Evolutionary conservation across 2,113 vertebrate genomes (phyloP).

Genomic region (Aspiorhynchus laticeps): DNA sequence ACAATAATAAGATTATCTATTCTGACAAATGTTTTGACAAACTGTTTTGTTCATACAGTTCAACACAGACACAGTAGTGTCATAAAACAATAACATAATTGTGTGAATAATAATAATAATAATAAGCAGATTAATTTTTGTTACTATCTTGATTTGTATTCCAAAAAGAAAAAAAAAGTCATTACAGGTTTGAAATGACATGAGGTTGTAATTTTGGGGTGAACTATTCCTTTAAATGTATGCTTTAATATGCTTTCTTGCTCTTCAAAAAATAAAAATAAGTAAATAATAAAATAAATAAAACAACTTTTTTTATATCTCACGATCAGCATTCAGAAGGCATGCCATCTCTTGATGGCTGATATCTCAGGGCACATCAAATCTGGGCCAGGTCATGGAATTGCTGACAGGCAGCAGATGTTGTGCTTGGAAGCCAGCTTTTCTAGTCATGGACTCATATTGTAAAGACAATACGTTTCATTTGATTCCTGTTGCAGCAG

Average conservation of each 20-base stretch:
- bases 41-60: no score
- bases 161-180: background rate
- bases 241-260: background rate
- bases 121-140: background rate
- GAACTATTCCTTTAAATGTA: background rate
- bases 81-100: background rate
- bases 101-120: background rate
- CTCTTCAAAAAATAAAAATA: background rate
- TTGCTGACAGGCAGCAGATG: slow-evolving; percentile 4
- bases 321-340: slow-evolving; percentile 38
- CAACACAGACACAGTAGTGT: no score
- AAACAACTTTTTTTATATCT: background rate
- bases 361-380: slow-evolving; percentile 20
- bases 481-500: background rate
- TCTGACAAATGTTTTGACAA: no score
- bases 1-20: no score
- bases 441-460: background rate
- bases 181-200: background rate
- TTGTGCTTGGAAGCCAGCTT: background rate
- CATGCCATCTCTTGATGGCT: background rate
- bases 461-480: background rate
- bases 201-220: background rate
- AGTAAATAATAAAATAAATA: background rate
- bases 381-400: background rate
- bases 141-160: background rate